These are phyloP conservation scores for Nezara viridula DNA, from an alignment of 2,888 invertebrate species.

Conservation along the genomic window DNA sequence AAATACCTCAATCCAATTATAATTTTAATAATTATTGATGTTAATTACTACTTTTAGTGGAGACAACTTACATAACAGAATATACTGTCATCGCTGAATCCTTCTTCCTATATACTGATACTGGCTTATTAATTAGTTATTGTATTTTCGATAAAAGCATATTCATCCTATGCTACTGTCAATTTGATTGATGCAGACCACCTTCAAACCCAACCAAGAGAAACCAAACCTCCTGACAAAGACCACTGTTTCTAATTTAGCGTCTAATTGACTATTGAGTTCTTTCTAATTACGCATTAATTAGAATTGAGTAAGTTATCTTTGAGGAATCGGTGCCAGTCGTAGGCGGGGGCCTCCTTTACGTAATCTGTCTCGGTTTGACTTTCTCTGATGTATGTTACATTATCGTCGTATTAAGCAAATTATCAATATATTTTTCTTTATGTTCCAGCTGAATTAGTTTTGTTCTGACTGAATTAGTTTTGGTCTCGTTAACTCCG, in stretches of 20 bases:
- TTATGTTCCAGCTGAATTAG: no score
- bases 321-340: slow-evolving; percentile 8
- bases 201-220: background rate
- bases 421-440: no score
- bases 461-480: no score
- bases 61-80: no score
- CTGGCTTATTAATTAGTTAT: no score
- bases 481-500: no score
- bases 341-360: background rate
- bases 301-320: slow-evolving; percentile 31
- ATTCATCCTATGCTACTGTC: background rate
- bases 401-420: background rate
- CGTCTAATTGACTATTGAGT: slow-evolving; percentile 33
- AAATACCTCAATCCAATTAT: no score
- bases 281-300: background rate
- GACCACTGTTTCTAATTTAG: slow-evolving; percentile 11
- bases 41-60: no score
- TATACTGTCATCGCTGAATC: no score
- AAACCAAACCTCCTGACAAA: slow-evolving; percentile 6
- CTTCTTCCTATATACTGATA: no score
- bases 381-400: background rate
- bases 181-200: background rate
- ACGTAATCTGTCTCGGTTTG: background rate
- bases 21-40: no score
- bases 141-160: background rate